phyloP scores from a whole-genome alignment of 2,797 vertebrate species.

The Syngnathus acus region DNA sequence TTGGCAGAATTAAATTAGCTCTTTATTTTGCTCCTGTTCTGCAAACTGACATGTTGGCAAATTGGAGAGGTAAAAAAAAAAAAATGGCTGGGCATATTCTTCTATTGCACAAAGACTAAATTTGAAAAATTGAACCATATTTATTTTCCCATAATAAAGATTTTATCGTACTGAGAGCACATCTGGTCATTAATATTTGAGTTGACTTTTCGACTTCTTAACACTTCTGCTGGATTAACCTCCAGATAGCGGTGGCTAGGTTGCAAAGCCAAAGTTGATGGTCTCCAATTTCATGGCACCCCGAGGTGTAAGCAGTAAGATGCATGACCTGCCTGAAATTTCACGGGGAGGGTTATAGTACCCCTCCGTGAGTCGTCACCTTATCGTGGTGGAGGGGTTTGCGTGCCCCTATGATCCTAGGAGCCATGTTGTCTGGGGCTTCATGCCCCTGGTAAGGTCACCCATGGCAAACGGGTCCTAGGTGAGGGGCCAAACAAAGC shows the following conservation, averaged over 20 bases:
- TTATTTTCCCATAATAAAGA: not conserved
- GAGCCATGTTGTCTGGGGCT: too few relatives aligned
- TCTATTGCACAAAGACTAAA: too few relatives aligned
- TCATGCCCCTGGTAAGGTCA: too few relatives aligned
- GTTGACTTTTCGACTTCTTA: not conserved
- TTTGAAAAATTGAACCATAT: not conserved
- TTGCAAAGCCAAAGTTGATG: not conserved
- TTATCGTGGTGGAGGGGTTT: too few relatives aligned
- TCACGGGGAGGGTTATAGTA: not conserved
- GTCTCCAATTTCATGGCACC: not conserved
- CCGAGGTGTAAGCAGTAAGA: not conserved
- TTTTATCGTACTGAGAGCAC: not conserved
- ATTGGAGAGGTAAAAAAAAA: constrained; percentile 45
- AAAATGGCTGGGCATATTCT: not conserved
- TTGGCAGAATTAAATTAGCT: not conserved
- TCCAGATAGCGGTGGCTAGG: not conserved
- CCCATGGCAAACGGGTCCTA: too few relatives aligned
- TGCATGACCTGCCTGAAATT: not conserved
- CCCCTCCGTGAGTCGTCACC: too few relatives aligned
- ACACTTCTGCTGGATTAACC: not conserved
- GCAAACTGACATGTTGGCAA: constrained; percentile 43
- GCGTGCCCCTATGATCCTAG: too few relatives aligned
- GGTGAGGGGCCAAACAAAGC: too few relatives aligned
- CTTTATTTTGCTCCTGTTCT: constrained; percentile 33
- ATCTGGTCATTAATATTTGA: not conserved